Evolutionary conservation across 37 sponge, comb jelly and placozoan species (phyloP), one percentile per base, ranked within the genome.

Genomic region (Cliona cf. orientalis): DNA sequence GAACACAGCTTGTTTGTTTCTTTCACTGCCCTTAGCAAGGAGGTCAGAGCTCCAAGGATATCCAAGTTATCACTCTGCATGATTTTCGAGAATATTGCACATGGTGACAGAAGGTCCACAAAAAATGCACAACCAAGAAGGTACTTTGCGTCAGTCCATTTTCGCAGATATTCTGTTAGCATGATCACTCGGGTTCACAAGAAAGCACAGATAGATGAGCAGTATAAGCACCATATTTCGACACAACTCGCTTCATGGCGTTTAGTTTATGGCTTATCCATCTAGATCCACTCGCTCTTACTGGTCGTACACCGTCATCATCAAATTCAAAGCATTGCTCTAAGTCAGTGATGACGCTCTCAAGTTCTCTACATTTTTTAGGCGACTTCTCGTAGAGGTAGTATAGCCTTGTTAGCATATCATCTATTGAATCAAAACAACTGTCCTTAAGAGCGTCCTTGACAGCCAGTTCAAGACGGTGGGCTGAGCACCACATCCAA

Each of bases 71-170:
- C 63, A 33, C 40, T 29, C 35, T 79, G 80, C 69, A 79, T 66
- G 19, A 36, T 63, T 26, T 71, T 71, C 34, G 82, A 81, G 19
- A 81, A 59, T 25, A 58, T 81, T 9, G 49, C 60, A 71, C 82
- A 81, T 3, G 82, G 82, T 22, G 28, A 62, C 40, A 89, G 62
- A 31, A 89, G 73, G 60, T 89, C 90, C 23, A 80, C 72, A 59
- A 90, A 85, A 5, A 87, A n/a, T 31, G 88, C 91, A 85, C 91
- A 90, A 22, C 91, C 86, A 56, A 90, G 31, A 26, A 90, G 65
- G 40, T 81, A 90, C 77, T 85, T 90, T 40, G 86, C 91, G 62
- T 90, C 71, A 17, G 74, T 49, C 90, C 80, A 83, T 64, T 89
- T 78, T 21, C 43, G 78, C 44, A 33, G 46, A 55, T 89, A 90